Evolutionary conservation across 2,888 invertebrate species (phyloP), one percentile per base, ranked within the genome.

Genomic region (Lithodes maja): DNA sequence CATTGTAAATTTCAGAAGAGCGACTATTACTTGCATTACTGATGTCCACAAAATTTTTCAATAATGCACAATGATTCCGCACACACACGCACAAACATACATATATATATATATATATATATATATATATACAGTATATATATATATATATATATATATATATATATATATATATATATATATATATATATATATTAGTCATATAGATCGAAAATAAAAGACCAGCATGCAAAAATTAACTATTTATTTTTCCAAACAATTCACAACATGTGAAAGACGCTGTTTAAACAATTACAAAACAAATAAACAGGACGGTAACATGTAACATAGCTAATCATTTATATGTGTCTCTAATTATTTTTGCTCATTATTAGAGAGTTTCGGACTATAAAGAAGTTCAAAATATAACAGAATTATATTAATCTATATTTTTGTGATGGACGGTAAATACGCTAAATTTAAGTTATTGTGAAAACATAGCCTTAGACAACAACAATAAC

Each of bases 181-280:
- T 33, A 33, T 33, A 33, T 33, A 33, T 33, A 33, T 33, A 33
- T 33, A 61, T 12, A 61, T 61, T 5, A 61, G 61, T 7, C 33
- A 33, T 33, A 15, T n/a, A 53, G 9, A 54, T 53, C 12, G 12
- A 52, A 12, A 53, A n/a, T 49, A 15, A 69, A 15, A 61, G 15
- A 82, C 61, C 55, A 3, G 15, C 49, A 82, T 61, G 54, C 61
- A 85, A 85, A 78, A 85, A 85, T 78, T 78, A 85, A 85, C 85
- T n/a, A 71, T 71, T n/a, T 85, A 85, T 85, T 85, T 85, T 85
- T n/a, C 17, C 52, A 54, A 84, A 85, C 85, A 78, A 78, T 50
- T 61, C 85, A 78, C 85, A 85, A 85, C 85, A 61, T 53, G 12
- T 77, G 75, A 75, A 77, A 84, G 77, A 77, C 75, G 52, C 5